phyloP scores from a whole-genome alignment of 1,140 invertebrate species.

The Caerostris extrusa region DNA sequence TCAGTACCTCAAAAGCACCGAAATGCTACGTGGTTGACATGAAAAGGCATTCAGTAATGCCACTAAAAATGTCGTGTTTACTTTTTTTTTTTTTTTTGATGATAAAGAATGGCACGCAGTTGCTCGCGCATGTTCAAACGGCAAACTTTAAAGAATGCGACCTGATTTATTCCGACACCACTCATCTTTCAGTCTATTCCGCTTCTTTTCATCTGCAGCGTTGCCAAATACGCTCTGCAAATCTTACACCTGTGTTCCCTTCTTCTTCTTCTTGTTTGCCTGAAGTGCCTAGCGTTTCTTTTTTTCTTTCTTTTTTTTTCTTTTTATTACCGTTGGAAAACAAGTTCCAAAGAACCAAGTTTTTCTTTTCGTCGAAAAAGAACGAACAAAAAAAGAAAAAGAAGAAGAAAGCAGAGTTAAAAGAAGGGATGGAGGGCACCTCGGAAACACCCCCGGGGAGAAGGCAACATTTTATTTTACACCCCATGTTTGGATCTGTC shows the following conservation, averaged over 20 bases:
- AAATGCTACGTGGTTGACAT: too few species aligned
- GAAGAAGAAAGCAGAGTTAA: background rate
- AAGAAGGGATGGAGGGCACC: background rate
- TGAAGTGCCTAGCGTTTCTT: background rate
- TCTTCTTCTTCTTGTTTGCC: background rate
- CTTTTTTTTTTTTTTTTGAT: too few species aligned
- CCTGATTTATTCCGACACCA: background rate
- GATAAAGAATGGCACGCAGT: too few species aligned
- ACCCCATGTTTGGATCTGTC: too few species aligned
- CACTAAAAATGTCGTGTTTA: too few species aligned
- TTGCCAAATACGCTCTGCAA: background rate
- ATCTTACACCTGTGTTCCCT: background rate
- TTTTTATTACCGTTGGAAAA: background rate
- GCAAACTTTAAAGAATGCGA: background rate
- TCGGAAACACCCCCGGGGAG: background rate
- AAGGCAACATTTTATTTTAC: too few species aligned
- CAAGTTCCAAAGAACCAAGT: too few species aligned
- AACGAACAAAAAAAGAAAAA: too few species aligned
- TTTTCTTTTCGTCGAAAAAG: too few species aligned
- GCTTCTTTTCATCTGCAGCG: background rate
- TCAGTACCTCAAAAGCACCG: too few species aligned
- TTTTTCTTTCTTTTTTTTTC: background rate
- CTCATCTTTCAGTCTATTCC: background rate
- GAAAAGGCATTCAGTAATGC: too few species aligned
- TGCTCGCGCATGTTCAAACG: too few species aligned